Evolutionary conservation across 2,113 vertebrate genomes (phyloP).

Genomic region (Microcebus lehilahytsara): DNA sequence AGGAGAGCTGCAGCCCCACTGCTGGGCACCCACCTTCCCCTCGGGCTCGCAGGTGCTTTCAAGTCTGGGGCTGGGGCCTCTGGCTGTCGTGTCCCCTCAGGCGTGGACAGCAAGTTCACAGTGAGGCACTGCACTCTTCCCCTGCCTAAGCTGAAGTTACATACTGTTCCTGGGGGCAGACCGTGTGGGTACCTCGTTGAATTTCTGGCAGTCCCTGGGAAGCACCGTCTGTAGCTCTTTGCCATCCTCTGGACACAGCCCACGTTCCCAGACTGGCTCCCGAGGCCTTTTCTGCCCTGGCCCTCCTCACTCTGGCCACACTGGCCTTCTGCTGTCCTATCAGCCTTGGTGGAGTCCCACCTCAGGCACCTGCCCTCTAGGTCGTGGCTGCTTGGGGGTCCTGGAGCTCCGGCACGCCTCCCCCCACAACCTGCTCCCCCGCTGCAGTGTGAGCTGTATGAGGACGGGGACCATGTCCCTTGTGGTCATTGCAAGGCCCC

Average conservation of each 20-base stretch:
- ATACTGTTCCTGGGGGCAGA: background rate
- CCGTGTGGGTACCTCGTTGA: background rate
- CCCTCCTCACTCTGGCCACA: background rate
- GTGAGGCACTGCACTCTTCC: fast-evolving
- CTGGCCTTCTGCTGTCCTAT: background rate
- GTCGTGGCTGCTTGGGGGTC: background rate
- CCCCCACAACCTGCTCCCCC: background rate
- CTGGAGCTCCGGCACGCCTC: background rate
- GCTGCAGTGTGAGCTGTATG: background rate
- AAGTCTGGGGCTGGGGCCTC: background rate
- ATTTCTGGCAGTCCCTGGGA: background rate
- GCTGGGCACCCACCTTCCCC: fast-evolving
- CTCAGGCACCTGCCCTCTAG: background rate
- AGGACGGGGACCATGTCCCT: fast-evolving
- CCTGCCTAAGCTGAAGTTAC: background rate
- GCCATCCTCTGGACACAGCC: no score
- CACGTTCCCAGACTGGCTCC: background rate
- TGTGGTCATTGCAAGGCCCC: background rate
- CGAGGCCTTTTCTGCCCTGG: background rate
- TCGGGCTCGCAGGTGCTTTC: fast-evolving
- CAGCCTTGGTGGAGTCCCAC: fast-evolving
- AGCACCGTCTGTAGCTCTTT: background rate
- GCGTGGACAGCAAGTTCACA: no score
- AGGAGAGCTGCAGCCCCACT: background rate
- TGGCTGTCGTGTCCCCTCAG: background rate